Percentiles rank a stretch among this genome's conserved stretches.
These are phyloP conservation scores for Dicyrtomina minuta DNA, from an alignment of 2,888 invertebrate species.

Conservation along the genomic window DNA sequence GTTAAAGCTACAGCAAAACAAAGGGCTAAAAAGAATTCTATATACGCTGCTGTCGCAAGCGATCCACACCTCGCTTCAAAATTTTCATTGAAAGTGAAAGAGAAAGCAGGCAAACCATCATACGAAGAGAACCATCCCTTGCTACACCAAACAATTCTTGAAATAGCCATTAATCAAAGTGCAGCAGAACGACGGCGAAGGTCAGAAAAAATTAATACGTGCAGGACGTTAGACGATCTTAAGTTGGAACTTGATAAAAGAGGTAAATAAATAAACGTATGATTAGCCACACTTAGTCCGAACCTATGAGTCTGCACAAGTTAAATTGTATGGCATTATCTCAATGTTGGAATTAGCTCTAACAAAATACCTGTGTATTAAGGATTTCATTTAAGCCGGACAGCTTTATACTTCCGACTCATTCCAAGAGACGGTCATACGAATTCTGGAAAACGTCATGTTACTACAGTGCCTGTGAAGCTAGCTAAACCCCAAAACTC, in stretches of 20 bases:
- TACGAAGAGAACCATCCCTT: neutral
- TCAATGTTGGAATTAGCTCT: too few species aligned
- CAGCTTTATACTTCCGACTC: constrained; percentile 11
- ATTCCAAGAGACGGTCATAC: neutral
- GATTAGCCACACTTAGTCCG: too few species aligned
- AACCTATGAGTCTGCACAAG: too few species aligned
- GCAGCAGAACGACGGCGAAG: neutral
- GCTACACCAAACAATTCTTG: neutral
- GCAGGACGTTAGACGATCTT: neutral
- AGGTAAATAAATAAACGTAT: neutral
- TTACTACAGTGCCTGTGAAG: constrained; percentile 55
- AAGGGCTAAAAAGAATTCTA: too few species aligned
- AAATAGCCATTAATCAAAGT: neutral
- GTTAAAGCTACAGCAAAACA: too few species aligned
- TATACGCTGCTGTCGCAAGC: too few species aligned
- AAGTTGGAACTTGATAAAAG: neutral
- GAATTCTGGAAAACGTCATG: constrained; percentile 53
- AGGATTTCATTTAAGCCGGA: constrained; percentile 7
- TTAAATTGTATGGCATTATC: too few species aligned
- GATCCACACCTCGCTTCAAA: too few species aligned
- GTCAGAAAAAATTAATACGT: neutral
- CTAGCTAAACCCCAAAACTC: constrained; percentile 42
- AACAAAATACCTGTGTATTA: too few species aligned
- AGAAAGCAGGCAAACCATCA: too few species aligned
- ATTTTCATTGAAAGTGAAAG: too few species aligned